phyloP scores from a whole-genome alignment of 2,113 vertebrate species.

The Tupaia chinensis region DNA sequence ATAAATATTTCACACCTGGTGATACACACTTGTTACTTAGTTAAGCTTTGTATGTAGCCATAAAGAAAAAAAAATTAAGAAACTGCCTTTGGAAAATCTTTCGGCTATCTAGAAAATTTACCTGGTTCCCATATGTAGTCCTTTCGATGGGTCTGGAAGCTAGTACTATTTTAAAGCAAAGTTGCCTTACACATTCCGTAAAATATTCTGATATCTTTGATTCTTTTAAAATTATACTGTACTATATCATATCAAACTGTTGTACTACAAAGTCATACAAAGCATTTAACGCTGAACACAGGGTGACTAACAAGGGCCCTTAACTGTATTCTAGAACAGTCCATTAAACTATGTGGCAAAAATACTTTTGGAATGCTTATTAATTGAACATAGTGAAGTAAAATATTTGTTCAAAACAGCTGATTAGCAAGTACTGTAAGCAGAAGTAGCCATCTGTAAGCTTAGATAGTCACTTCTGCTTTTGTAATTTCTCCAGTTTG shows the following conservation, averaged over 20 bases:
- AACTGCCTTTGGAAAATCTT: slow-evolving; percentile 27
- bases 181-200: neutral
- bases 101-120: slow-evolving; percentile 36
- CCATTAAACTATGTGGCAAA: slow-evolving; percentile 9
- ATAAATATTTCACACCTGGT: neutral
- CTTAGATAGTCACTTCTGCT: slow-evolving; percentile 37
- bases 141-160: neutral
- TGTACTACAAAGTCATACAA: neutral
- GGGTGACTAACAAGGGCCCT: neutral
- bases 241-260: neutral
- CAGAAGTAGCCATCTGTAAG: slow-evolving; percentile 58
- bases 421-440: slow-evolving; percentile 17
- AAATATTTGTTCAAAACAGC: slow-evolving; percentile 62
- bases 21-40: slow-evolving; percentile 8
- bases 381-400: neutral
- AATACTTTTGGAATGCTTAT: slow-evolving; percentile 32
- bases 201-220: neutral
- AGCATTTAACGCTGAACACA: neutral
- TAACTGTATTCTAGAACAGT: neutral
- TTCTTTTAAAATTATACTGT: slow-evolving; percentile 15
- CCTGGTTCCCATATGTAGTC: neutral
- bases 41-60: slow-evolving; percentile 1
- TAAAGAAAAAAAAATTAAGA: slow-evolving; percentile 54
- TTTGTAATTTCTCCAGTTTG: slow-evolving; percentile 56
- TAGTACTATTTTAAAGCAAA: neutral